Conservation (phyloP, 2,888 invertebrate species). For the Lasioglossum leucozonium region DNA sequence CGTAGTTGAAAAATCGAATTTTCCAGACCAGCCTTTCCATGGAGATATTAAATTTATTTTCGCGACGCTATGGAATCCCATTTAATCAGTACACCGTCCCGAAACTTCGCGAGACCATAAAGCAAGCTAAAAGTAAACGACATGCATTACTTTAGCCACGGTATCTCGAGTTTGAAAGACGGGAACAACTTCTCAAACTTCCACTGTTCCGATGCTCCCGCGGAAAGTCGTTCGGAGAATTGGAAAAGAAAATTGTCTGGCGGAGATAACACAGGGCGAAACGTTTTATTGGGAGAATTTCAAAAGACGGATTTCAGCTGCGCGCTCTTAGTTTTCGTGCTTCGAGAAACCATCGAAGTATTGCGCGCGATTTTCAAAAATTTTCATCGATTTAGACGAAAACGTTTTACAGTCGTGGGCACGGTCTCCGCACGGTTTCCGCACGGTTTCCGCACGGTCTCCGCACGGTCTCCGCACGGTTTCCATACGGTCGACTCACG, state of each 20-base stretch:
- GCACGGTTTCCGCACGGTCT: too few relatives aligned
- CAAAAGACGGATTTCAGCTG: background rate
- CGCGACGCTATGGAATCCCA: background rate
- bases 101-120: background rate
- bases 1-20: too few relatives aligned
- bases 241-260: slow-evolving; percentile 8
- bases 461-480: too few relatives aligned
- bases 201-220: background rate
- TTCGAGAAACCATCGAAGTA: background rate
- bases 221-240: slow-evolving; percentile 4
- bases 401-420: too few relatives aligned
- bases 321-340: background rate
- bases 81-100: background rate
- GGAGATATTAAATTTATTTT: background rate
- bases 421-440: too few relatives aligned
- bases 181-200: background rate
- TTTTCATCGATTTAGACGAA: too few relatives aligned
- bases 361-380: background rate
- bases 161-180: slow-evolving; percentile 5
- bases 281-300: slow-evolving; percentile 2
- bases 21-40: background rate
- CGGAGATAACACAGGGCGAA: background rate
- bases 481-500: too few relatives aligned
- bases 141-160: background rate
- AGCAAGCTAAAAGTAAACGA: background rate